These are phyloP conservation scores for Hylaeus anthracinus DNA, from an alignment of 1,140 invertebrate species.

Conservation along the genomic window DNA sequence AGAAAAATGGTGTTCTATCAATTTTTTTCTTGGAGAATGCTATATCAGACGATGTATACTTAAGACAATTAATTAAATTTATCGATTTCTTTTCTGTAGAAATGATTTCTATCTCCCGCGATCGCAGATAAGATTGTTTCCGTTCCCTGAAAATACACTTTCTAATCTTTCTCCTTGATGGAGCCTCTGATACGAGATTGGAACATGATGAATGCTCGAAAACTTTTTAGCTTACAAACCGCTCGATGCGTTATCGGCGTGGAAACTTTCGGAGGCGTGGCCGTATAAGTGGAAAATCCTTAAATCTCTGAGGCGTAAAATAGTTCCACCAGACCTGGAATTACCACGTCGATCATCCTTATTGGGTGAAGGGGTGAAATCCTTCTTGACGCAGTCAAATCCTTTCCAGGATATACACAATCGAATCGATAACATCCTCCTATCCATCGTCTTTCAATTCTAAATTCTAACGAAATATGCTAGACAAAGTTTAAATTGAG, in stretches of 20 bases:
- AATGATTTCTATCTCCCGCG: neutral
- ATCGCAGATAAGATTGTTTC: neutral
- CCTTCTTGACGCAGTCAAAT: constrained; percentile 24
- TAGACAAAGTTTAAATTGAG: neutral
- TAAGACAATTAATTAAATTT: neutral
- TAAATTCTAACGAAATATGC: neutral
- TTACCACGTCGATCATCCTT: constrained; percentile 44
- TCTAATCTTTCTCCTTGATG: constrained; percentile 17
- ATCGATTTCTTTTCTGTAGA: neutral
- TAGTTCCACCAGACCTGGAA: constrained; percentile 18
- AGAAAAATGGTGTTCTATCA: too few relatives aligned
- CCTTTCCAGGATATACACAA: neutral
- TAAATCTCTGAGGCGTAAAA: constrained; percentile 27
- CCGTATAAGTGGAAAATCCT: constrained; percentile 48
- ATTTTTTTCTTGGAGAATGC: too few relatives aligned
- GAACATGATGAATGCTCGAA: constrained; percentile 11
- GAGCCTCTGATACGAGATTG: neutral
- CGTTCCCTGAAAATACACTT: neutral
- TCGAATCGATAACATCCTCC: neutral
- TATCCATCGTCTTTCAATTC: too few relatives aligned
- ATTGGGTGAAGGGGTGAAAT: constrained; percentile 4
- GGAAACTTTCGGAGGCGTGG: constrained; percentile 32
- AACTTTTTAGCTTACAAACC: constrained; percentile 42
- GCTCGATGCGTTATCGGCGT: constrained; percentile 8
- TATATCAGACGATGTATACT: too few relatives aligned